phyloP scores from a whole-genome alignment of 1,140 invertebrate species.

The Diabrotica undecimpunctata region DNA sequence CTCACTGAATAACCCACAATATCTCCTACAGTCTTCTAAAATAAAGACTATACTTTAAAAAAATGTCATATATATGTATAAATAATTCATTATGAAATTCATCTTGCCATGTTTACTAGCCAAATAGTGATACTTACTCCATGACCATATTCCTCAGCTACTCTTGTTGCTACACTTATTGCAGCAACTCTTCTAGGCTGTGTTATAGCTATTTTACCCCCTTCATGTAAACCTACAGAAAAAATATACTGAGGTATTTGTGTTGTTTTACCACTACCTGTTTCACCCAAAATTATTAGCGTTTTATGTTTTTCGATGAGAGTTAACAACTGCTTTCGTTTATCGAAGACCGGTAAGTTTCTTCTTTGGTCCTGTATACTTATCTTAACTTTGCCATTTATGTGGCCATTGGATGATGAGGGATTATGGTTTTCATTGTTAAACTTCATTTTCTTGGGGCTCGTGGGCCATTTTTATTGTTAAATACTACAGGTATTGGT shows the following conservation, averaged over 20 bases:
- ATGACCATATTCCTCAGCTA: slow-evolving; percentile 71
- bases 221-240: slow-evolving; percentile 55
- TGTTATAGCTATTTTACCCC: slow-evolving; percentile 71
- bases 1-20: slow-evolving; percentile 87
- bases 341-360: slow-evolving; percentile 52
- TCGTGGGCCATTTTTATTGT: slow-evolving; percentile 33
- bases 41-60: slow-evolving; percentile 1
- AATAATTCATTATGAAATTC: slow-evolving; percentile 8
- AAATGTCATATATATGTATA: slow-evolving; percentile 16
- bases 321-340: slow-evolving; percentile 54
- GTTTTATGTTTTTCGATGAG: slow-evolving; percentile 57
- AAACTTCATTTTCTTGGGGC: slow-evolving; percentile 36
- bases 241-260: slow-evolving; percentile 81
- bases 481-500: slow-evolving; percentile 38
- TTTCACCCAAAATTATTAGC: slow-evolving; percentile 82
- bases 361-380: slow-evolving; percentile 52
- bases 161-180: slow-evolving; percentile 81
- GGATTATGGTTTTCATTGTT: slow-evolving; percentile 24
- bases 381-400: slow-evolving; percentile 35
- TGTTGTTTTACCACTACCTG: slow-evolving; percentile 87
- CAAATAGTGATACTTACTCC: slow-evolving; percentile 28
- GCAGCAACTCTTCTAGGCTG: slow-evolving; percentile 92
- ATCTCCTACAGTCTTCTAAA: slow-evolving; percentile 56
- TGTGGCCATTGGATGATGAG: slow-evolving; percentile 18
- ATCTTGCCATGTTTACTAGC: background rate